Conservation (phyloP, 1,140 invertebrate genomes). For the Drosophila sturtevanti region DNA sequence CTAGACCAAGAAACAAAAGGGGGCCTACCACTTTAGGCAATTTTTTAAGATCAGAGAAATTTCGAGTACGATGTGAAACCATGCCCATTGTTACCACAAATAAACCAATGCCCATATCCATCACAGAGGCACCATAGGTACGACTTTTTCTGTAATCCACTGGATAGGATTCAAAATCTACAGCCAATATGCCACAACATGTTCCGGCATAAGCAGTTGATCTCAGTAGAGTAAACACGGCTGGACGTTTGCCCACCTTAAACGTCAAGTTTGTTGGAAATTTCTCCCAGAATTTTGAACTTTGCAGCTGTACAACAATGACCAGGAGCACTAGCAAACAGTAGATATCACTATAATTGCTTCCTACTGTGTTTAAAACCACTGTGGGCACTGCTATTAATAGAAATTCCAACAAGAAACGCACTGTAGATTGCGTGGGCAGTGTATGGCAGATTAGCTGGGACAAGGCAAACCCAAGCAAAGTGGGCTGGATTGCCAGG, state of each 20-base stretch:
- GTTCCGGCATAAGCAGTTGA: conserved; percentile 90
- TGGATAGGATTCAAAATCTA: conserved; percentile 96
- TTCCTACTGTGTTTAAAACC: conserved; percentile 34
- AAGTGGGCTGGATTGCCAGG: conserved; percentile 21
- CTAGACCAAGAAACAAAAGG: conserved; percentile 88
- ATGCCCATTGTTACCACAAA: conserved; percentile 95
- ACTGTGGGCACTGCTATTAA: conserved; percentile 53
- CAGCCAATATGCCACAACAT: conserved; percentile 93
- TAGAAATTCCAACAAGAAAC: conserved; percentile 62
- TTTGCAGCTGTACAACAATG: conserved; percentile 10
- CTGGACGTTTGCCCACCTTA: conserved; percentile 50
- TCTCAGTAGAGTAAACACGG: conserved; percentile 83
- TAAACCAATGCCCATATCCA: conserved; percentile 97
- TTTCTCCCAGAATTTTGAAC: neutral
- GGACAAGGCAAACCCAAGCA: conserved; percentile 49
- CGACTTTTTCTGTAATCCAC: conserved; percentile 93
- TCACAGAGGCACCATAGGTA: conserved; percentile 93
- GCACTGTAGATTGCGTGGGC: conserved; percentile 15
- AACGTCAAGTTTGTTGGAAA: neutral
- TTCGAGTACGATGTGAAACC: conserved; percentile 84
- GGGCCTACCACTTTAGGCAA: conserved; percentile 83
- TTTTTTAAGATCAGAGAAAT: conserved; percentile 58
- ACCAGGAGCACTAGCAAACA: neutral
- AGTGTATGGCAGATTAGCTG: conserved; percentile 38
- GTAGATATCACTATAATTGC: conserved; percentile 19